These are phyloP conservation scores for Tinamus guttatus DNA, from an alignment of 2,113 vertebrate species.

Conservation along the genomic window DNA sequence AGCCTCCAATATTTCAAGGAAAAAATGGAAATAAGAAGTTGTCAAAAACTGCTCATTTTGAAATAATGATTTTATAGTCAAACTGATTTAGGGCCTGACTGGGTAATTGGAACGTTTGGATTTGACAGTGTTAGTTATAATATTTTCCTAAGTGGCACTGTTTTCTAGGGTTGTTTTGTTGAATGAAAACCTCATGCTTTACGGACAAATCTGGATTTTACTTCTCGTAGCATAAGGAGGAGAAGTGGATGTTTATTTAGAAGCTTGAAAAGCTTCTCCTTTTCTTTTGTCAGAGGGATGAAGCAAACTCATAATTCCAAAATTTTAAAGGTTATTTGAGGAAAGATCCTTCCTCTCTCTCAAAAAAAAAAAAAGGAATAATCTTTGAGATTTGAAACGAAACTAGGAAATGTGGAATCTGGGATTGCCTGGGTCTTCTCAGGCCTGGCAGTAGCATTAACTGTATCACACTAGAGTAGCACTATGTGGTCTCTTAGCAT, in stretches of 20 bases:
- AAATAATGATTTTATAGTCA: not conserved
- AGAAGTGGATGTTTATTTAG: not conserved
- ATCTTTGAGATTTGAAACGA: not conserved
- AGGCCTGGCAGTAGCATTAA: not conserved
- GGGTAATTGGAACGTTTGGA: not conserved
- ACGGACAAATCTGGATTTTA: not conserved
- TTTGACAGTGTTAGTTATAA: not conserved
- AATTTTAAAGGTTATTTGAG: not conserved
- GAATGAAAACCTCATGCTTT: not conserved
- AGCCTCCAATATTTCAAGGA: not conserved
- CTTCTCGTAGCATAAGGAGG: not conserved
- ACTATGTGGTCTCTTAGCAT: not conserved
- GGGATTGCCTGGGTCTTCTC: not conserved
- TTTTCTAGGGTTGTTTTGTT: not conserved
- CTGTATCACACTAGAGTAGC: not conserved
- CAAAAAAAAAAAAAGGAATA: not conserved
- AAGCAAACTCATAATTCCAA: not conserved
- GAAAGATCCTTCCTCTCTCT: not conserved
- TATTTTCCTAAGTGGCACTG: not conserved
- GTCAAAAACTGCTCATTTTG: not conserved
- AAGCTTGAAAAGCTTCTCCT: not conserved
- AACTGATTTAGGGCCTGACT: not conserved
- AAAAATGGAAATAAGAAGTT: constrained; percentile 11
- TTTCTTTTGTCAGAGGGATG: not conserved
- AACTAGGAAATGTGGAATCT: not conserved